These are phyloP conservation scores for Salpingus planirostris DNA, from an alignment of 2,888 invertebrate genomes.

Conservation along the genomic window DNA sequence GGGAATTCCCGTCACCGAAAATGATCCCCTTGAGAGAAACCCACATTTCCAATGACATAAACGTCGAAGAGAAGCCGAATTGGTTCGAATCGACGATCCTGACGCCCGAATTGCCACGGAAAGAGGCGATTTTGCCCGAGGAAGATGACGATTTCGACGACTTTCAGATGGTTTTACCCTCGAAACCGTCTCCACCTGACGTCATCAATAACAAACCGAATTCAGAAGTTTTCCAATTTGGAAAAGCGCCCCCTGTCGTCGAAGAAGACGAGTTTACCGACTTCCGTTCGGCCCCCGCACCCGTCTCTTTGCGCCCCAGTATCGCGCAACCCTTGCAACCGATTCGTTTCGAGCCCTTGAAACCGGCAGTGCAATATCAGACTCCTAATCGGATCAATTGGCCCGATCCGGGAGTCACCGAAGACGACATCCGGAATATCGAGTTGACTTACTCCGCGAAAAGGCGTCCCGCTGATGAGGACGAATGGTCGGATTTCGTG, in stretches of 20 bases:
- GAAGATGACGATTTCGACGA: slow-evolving; percentile 35
- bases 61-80: slow-evolving; percentile 13
- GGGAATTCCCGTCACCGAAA: slow-evolving; percentile 38
- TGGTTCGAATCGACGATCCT: slow-evolving; percentile 32
- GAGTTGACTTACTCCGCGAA: slow-evolving; percentile 28
- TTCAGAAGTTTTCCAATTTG: too few relatives aligned
- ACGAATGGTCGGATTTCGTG: slow-evolving; percentile 55
- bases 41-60: slow-evolving; percentile 30
- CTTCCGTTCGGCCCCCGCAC: slow-evolving; percentile 30
- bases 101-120: slow-evolving; percentile 29
- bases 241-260: too few relatives aligned
- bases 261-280: slow-evolving; percentile 40
- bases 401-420: slow-evolving; percentile 51
- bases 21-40: slow-evolving; percentile 35
- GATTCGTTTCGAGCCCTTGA: slow-evolving; percentile 11
- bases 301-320: slow-evolving; percentile 5
- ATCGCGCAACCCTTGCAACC: slow-evolving; percentile 10
- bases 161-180: slow-evolving; percentile 31
- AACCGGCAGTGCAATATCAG: too few relatives aligned
- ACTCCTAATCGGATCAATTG: too few relatives aligned
- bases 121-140: slow-evolving; percentile 14
- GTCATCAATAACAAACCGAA: background rate
- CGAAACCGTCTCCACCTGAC: slow-evolving; percentile 1
- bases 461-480: slow-evolving; percentile 40
- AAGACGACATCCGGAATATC: slow-evolving; percentile 35